Evolutionary conservation across 2,888 invertebrate species (phyloP), one percentile per base, ranked within the genome.

Genomic region (Malthinus seriepunctatus): DNA sequence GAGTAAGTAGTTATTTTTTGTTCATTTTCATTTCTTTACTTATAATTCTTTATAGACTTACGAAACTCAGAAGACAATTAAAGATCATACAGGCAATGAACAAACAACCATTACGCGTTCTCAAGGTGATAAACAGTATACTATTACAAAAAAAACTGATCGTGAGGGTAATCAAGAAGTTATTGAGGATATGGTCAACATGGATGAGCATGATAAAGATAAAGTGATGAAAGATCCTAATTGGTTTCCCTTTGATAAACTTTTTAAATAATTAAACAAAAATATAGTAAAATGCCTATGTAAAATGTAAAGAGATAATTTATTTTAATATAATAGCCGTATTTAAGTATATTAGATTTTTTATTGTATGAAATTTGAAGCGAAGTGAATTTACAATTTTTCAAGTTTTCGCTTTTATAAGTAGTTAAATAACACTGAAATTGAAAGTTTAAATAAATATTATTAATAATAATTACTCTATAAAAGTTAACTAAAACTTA

Each of bases 81-180:
- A 77, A 67, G 86, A 87, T 67, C 81, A 80, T 8, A 76, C 83
- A 37, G 87, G 87, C 1, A 85, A 84, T 67, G 80, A 82, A 64
- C 83, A 84, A 66, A 84, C 82, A 8, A 84, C 81, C n/a, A 73
- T 85, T 32, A 84, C 83, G 3, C 65, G 64, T 35, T 70, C 65
- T 68, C 52, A 71, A 8, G 76, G 73, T 1, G 73, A 77, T 61
- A 74, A 76, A 66, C 76, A 78, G 66, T 73, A 78, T 57, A 76
- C 70, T 8, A 51, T 76, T 31, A 84, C 81, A 14, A 84, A 80
- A 23, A 75, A 83, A 46, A 82, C 80, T 14, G 72, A 75, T 57
- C 73, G 69, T 62, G 62, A 71, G 63, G 78, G 78, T 2, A 69
- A 71, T 47, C 71, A 75, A 60, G 76, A 75, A 65, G 64, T 69